Base-by-base conservation (phyloP, 92 coral and sea anemone species). In the Phenganax subtilis region DNA sequence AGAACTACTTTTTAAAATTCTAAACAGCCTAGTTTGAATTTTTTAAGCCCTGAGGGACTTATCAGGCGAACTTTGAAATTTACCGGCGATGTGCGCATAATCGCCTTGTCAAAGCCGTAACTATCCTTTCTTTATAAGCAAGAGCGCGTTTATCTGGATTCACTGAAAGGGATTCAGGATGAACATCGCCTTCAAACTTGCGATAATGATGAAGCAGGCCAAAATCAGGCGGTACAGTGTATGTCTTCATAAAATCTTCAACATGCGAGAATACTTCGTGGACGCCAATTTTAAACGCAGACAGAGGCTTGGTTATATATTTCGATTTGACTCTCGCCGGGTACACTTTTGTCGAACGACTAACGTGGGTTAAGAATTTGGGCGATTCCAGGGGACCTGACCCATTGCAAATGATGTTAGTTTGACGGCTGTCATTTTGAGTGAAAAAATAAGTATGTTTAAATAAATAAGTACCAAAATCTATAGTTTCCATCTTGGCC, bases 121-220 rank as follows among this genome's bases (percentile, higher is more conserved):
- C 62, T 31, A 54, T 75, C n/a, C 25, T 55, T 12, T 44, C 25
- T 55, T 54, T 25, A 29, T n/a, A 75, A 20, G 55, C 51, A 8
- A 75, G 7, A 20, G 63, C 51, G 20, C 66, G 37, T 12, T 55
- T 51, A 58, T 75, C 80, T 9, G 51, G 52, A 25, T 27, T 6
- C 8, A 6, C 20, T 1, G 60, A 55, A 20, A 51, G 9, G 25
- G 80, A n/a, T 0, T 55, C 8, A 2, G 73, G 73, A 68, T 54
- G 51, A 75, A 25, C 37, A 6, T 20, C 63, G 10, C 65, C 51
- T 55, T 17, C 14, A 17, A 75, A 75, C 80, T 0, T 15, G 14
- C 80, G 80, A 29, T 17, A 57, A 55, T 75, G 80, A 11, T 75
- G 80, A 1, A 75, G 80, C 60, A 75, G 57, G 57, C 51, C 80